A percentile compares a stretch with the other conserved stretches of the same genome.
These are phyloP conservation scores for Polymixis lichenea DNA, from an alignment of 2,888 invertebrate genomes.

Conservation along the genomic window DNA sequence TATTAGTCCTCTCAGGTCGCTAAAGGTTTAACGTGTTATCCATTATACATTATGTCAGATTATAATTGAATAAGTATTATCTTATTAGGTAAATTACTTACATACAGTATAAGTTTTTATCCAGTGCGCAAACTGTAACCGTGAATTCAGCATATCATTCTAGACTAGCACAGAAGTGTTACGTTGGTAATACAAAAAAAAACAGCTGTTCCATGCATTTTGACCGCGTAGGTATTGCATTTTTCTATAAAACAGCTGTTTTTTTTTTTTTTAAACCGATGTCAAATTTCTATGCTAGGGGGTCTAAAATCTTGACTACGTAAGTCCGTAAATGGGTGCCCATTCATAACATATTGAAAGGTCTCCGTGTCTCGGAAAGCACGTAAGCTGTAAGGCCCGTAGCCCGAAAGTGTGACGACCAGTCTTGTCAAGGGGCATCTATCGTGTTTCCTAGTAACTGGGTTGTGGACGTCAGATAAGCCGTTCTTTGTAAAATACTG, in stretches of 20 bases:
- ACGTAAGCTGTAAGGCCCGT: not conserved
- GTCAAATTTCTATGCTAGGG: too few species aligned
- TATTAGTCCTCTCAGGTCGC: constrained; percentile 39
- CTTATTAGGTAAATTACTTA: constrained; percentile 7
- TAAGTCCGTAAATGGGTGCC: not conserved
- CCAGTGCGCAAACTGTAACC: too few species aligned
- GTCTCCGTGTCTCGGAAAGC: not conserved
- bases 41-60: constrained; percentile 39
- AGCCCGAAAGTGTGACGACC: not conserved
- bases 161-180: too few species aligned
- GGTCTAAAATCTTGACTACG: too few species aligned
- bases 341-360: not conserved
- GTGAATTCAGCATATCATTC: too few species aligned
- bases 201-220: too few species aligned
- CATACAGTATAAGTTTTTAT: too few species aligned
- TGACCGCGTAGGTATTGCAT: too few species aligned
- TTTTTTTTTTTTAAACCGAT: too few species aligned
- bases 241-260: too few species aligned
- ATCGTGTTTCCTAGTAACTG: not conserved
- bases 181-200: too few species aligned
- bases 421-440: not conserved
- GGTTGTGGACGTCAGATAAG: not conserved
- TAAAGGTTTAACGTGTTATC: constrained; percentile 36
- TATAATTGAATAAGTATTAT: not conserved
- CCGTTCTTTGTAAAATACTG: not conserved